A percentile compares a stretch with the other conserved stretches of the same genome.
phyloP scores from a whole-genome alignment of 2,797 vertebrate genomes.

The Rhabdophis nuchalis region DNA sequence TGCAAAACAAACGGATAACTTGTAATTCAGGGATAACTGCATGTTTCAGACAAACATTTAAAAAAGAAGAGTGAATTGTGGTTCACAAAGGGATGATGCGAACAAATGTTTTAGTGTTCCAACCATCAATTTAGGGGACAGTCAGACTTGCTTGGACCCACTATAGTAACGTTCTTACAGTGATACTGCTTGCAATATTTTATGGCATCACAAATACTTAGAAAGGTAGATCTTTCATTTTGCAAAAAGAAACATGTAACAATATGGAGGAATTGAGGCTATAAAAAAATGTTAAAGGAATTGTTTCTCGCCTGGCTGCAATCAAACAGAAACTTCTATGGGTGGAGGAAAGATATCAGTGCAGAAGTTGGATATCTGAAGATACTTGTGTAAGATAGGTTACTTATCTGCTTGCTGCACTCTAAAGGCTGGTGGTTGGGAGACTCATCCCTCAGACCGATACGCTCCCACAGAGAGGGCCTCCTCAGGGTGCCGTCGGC shows the following conservation, averaged over 20 bases:
- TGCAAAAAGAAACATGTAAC: not conserved
- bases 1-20: not conserved
- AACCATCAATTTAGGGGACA: not conserved
- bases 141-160: not conserved
- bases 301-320: not conserved
- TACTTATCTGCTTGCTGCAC: not conserved
- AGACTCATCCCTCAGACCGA: no score
- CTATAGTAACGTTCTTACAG: not conserved
- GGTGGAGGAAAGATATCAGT: not conserved
- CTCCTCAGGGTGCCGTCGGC: no score
- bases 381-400: no score
- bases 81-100: not conserved
- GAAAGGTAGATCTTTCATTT: not conserved
- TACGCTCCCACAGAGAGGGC: no score
- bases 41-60: not conserved
- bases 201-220: constrained; percentile 14
- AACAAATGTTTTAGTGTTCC: no score
- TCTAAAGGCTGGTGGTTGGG: not conserved
- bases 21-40: not conserved
- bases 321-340: no score
- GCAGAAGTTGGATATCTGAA: not conserved
- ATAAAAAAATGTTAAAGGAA: no score
- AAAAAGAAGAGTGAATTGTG: not conserved
- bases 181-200: constrained; percentile 38
- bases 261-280: not conserved